Conservation (phyloP, 2,888 invertebrate species). For the Drosophila rellima region DNA sequence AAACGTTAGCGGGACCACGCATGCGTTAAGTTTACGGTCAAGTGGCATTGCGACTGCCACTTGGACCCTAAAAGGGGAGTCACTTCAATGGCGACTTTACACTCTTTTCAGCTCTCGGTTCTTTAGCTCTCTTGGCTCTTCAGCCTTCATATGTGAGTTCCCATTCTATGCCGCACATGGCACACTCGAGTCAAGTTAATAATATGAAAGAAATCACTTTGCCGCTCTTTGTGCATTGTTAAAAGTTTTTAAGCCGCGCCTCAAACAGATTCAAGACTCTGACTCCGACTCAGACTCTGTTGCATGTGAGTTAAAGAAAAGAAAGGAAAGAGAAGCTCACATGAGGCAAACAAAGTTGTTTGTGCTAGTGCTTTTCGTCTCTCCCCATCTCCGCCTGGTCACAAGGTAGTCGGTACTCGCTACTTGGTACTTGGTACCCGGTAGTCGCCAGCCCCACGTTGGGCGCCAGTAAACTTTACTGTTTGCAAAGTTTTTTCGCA, state of each 20-base stretch:
- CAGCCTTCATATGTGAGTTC: conserved; percentile 34
- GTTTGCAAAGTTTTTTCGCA: conserved; percentile 65
- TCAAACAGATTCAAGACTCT: conserved; percentile 61
- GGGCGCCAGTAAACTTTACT: conserved; percentile 75
- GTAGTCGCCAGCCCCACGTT: conserved; percentile 20
- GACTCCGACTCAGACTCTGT: conserved; percentile 30
- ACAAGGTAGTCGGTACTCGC: conserved; percentile 42
- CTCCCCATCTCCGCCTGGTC: conserved; percentile 4
- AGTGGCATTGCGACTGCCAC: conserved; percentile 50
- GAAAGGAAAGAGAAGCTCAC: conserved; percentile 34
- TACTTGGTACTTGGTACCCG: neutral
- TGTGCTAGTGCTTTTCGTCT: conserved; percentile 74
- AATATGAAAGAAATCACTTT: conserved; percentile 83
- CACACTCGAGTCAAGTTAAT: conserved; percentile 82
- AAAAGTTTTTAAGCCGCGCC: conserved; percentile 82
- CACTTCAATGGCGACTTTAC: conserved; percentile 42
- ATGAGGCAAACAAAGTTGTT: conserved; percentile 80
- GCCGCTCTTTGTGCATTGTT: conserved; percentile 82
- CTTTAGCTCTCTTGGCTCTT: conserved; percentile 5
- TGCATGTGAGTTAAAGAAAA: conserved; percentile 44
- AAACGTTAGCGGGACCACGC: conserved; percentile 56
- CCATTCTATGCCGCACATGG: conserved; percentile 20
- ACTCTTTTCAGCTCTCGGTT: conserved; percentile 12
- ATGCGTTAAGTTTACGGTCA: conserved; percentile 75
- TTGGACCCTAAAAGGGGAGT: conserved; percentile 8